These are phyloP conservation scores for Chlorodrepanis virens DNA, from an alignment of 2,113 vertebrate species.

Conservation along the genomic window DNA sequence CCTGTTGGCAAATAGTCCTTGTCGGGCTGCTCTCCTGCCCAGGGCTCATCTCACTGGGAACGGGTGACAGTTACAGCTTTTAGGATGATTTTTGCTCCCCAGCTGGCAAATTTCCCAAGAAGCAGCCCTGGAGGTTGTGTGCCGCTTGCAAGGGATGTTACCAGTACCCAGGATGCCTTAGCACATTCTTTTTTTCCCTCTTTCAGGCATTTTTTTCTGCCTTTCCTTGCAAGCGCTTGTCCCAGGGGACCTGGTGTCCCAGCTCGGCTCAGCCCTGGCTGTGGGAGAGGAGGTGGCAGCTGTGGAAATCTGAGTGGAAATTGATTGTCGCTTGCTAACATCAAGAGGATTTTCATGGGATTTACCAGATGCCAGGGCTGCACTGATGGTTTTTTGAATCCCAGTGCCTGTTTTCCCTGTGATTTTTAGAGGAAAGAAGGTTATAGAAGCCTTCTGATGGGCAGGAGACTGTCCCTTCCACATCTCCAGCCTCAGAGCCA, in stretches of 20 bases:
- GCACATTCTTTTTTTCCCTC: not conserved
- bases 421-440: not conserved
- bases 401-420: not conserved
- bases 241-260: not conserved
- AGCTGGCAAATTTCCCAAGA: not conserved
- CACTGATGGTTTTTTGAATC: not conserved
- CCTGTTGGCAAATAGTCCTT: fast-evolving
- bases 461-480: not conserved
- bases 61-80: not conserved
- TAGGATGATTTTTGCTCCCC: not conserved
- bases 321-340: not conserved
- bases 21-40: not conserved
- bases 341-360: not conserved
- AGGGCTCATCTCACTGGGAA: not conserved
- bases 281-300: not conserved
- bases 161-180: not conserved
- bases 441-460: not conserved
- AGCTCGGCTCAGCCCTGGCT: not conserved
- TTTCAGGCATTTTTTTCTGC: not conserved
- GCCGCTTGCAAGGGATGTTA: fast-evolving
- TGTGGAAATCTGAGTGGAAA: not conserved
- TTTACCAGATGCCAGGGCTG: not conserved
- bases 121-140: no score
- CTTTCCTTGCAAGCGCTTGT: not conserved
- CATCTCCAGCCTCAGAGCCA: not conserved